Evolutionary conservation across 2,113 vertebrate genomes (phyloP).

Genomic region (Microtus richardsoni): DNA sequence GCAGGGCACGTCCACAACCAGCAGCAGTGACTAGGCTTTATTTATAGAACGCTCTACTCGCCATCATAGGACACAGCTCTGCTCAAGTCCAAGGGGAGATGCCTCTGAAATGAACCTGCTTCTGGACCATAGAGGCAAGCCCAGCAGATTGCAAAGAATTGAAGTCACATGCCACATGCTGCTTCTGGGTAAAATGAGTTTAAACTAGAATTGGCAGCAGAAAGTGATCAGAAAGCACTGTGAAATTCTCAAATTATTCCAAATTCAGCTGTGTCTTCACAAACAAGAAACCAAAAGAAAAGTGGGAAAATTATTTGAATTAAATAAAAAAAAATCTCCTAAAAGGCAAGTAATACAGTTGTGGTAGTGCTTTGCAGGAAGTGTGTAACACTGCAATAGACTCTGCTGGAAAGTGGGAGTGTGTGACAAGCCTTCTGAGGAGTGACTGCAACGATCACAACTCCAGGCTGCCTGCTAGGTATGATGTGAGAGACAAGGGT

Average conservation of each 20-base stretch:
- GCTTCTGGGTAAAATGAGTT: not conserved
- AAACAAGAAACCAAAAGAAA: not conserved
- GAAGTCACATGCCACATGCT: not conserved
- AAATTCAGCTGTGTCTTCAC: not conserved
- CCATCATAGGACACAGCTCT: not conserved
- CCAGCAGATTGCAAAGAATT: not conserved
- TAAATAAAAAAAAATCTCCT: not conserved
- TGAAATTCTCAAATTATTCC: conserved; percentile 43
- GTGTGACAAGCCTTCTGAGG: not conserved
- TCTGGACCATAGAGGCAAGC: not conserved
- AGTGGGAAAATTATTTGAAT: not conserved
- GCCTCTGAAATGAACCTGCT: not conserved
- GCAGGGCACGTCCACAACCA: not conserved
- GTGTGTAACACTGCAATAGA: not conserved
- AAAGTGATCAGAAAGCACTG: not conserved
- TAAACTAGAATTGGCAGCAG: not conserved
- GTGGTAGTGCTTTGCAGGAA: not conserved
- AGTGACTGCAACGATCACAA: not conserved
- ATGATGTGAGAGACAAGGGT: not conserved
- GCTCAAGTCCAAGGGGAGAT: not conserved
- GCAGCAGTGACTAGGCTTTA: not conserved
- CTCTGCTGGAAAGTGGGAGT: not conserved
- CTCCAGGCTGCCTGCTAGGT: not conserved
- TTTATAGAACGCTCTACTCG: not conserved
- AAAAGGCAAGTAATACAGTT: not conserved